Percentiles rank a stretch among this genome's conserved stretches.
Evolutionary conservation across 1,140 invertebrate genomes (phyloP).

Genomic region (Pseudomyrmex dendroicus): DNA sequence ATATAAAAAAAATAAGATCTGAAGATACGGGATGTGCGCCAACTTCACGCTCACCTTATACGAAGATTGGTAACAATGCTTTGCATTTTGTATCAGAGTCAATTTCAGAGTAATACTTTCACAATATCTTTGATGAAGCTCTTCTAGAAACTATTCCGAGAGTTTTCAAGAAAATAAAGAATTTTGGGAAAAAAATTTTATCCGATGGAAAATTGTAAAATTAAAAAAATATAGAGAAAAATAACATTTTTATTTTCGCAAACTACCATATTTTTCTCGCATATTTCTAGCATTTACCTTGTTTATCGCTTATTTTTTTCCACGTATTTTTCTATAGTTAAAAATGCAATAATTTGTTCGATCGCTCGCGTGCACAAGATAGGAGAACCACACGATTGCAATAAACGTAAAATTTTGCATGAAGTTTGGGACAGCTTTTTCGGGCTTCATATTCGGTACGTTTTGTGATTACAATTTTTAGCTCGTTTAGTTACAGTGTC

Average conservation of each 20-base stretch:
- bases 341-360: slow-evolving; percentile 30
- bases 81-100: too few relatives aligned
- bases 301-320: not conserved
- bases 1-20: too few relatives aligned
- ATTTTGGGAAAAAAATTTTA: too few relatives aligned
- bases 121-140: too few relatives aligned
- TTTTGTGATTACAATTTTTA: slow-evolving; percentile 29
- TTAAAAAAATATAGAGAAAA: too few relatives aligned
- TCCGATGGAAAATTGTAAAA: too few relatives aligned
- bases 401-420: not conserved
- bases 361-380: not conserved
- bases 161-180: too few relatives aligned
- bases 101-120: too few relatives aligned
- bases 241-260: slow-evolving; percentile 4
- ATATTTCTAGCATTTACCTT: not conserved
- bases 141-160: too few relatives aligned
- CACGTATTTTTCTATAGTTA: slow-evolving; percentile 11
- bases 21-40: too few relatives aligned
- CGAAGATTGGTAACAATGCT: too few relatives aligned
- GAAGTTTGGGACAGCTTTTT: not conserved
- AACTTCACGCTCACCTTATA: too few relatives aligned
- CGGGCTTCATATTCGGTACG: not conserved
- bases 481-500: slow-evolving; percentile 24
- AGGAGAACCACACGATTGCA: slow-evolving; percentile 19
- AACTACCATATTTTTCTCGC: slow-evolving; percentile 1